phyloP scores from a whole-genome alignment of 1,140 invertebrate genomes.

The Bombus huntii region DNA sequence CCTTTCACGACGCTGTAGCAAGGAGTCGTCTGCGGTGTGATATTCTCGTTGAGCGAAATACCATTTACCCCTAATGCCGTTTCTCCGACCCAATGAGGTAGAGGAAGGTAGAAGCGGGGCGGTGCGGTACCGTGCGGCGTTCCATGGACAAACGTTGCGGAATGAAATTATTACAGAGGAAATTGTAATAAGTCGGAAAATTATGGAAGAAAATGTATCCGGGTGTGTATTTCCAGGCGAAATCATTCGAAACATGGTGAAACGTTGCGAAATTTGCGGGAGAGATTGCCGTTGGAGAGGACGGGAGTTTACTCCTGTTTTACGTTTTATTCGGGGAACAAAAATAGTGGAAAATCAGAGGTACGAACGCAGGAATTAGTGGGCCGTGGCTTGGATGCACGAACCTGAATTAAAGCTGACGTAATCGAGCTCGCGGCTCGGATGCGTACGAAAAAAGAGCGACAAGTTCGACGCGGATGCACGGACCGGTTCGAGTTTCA shows the following conservation, averaged over 20 bases:
- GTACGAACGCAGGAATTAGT: conserved; percentile 13
- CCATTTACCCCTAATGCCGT: neutral
- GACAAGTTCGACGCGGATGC: conserved; percentile 2
- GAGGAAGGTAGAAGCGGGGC: neutral
- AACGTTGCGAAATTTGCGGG: neutral
- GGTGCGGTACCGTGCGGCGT: neutral
- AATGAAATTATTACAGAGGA: conserved; percentile 10
- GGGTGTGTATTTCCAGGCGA: no score
- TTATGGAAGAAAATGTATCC: neutral
- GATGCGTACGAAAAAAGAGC: conserved; percentile 4
- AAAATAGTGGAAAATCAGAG: conserved; percentile 26
- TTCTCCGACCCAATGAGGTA: neutral
- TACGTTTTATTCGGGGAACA: neutral
- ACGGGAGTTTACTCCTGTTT: neutral
- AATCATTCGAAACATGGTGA: neutral
- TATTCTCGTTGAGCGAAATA: neutral
- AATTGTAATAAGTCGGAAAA: neutral
- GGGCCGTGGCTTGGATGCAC: neutral
- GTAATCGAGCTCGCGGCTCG: conserved; percentile 31
- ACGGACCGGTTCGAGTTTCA: conserved; percentile 16
- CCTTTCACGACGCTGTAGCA: neutral
- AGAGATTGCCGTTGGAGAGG: neutral
- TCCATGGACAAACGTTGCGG: neutral
- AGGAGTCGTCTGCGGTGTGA: neutral
- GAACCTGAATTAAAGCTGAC: conserved; percentile 42